Evolutionary conservation across 2,113 vertebrate genomes (phyloP), one percentile per base, ranked within the genome.

Genomic region (Elaphurus davidianus): DNA sequence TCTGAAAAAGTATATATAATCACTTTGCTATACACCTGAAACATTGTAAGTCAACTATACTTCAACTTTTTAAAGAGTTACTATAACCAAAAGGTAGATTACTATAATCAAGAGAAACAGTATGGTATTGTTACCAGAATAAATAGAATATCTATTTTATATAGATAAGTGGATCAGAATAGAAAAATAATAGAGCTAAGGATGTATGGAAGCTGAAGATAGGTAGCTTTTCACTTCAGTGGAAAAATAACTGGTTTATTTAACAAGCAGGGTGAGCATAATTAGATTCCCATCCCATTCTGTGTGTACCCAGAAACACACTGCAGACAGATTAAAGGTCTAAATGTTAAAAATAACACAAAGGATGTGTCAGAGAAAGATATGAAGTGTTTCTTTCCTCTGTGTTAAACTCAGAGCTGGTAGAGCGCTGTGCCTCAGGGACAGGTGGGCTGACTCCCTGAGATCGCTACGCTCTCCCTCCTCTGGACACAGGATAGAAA

Each of bases 201-300:
- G 62, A 87, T 2, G 13, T 54, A 36, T 5, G 10, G 64, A 52
- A 55, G 59, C 55, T 27, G 17, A 55, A 50, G 16, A 13, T 3
- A 13, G 76, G 55, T 45, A 60, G 78, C 59, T 92, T 96, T 96
- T 83, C 82, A 54, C 2, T 62, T 92, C 71, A 47, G 1, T 50
- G 87, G 40, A 87, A 23, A 88, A 47, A 82, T 50, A 88, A 30
- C 87, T 87, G 64, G 36, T 55, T 76, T 92, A 45, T 82, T 60
- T 87, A 90, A 87, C 90, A 92, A 76, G 62, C 17, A 57, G 30
- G 52, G 47, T 25, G 30, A 7, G 19, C 19, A 25, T 82, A 50
- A 43, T 96, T 92, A 84, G 71, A 45, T 76, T 96, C 79, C 94
- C 25, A 21, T 71, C 67, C 74, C 25, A 33, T 88, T 87, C 89